Evolutionary conservation across 2,113 vertebrate species (phyloP), one percentile per base, ranked within the genome.

Genomic region (Argyrosomus japonicus): DNA sequence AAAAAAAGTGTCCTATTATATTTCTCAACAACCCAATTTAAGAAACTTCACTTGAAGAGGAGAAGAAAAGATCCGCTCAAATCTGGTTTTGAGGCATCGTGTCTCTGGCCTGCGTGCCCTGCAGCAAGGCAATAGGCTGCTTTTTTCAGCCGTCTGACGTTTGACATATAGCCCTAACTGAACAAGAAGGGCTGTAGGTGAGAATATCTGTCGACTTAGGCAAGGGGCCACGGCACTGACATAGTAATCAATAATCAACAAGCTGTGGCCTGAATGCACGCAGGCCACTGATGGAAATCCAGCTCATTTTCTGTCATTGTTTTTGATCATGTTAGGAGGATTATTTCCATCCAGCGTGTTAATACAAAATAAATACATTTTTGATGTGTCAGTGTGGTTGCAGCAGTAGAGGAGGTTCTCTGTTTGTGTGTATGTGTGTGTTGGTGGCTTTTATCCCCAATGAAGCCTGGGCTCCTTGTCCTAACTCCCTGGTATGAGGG

Each of bases 401-500:
- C 19, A 45, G 23, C 57, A 25, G 50, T 32, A 19, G 27, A 72
- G 67, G 45, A 48, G 43, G 32, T 23, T 68, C 61, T 68, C 15
- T 19, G 53, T 74, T 57, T 62, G 56, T 79, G 61, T 23, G 47
- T 15, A 21, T 68, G 68, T 77, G 69, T 81, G 68, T 74, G 67
- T 87, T 58, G 23, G 82, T 74, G 78, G 70, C 85, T 85, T 89
- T 89, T 81, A 84, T 87, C 65, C 85, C 25, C 70, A 43, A 36
- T 77, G 51, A 77, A 82, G 81, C 61, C 74, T n/a, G 27, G 60
- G 71, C 77, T 87, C 75, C 88, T 69, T 64, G 72, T 87, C 87
- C 89, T 89, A 88, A 90, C 83, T 87, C 89, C 85, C 87, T 92
- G 93, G 93, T 93, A 93, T 94, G 93, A 91, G 64, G 78, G 92